Conservation (phyloP, 2,797 vertebrate species). For the Amphiprion clarkii region DNA sequence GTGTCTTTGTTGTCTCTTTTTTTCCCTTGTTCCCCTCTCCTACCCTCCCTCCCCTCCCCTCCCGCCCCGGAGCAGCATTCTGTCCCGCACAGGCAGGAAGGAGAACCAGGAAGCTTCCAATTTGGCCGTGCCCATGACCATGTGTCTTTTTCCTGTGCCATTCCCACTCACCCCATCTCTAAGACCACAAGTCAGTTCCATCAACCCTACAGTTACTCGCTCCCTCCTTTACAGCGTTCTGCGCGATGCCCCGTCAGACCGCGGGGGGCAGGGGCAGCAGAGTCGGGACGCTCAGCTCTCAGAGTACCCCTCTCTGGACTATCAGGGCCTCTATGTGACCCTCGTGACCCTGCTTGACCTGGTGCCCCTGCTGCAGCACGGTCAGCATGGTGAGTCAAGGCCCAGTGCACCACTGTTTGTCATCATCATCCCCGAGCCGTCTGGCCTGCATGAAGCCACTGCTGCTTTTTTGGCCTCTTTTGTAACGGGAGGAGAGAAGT, state of each 20-base stretch:
- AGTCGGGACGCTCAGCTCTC: conserved; percentile 99
- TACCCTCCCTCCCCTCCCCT: conserved; percentile 91
- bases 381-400: conserved; percentile 98
- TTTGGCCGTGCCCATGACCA: conserved; percentile 99
- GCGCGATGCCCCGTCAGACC: conserved; percentile 99
- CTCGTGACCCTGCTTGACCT: conserved; percentile 99
- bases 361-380: conserved; percentile 99
- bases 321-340: conserved; percentile 99
- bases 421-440: conserved; percentile 80
- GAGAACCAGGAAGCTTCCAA: conserved; percentile 99
- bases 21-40: conserved; percentile 92
- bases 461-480: conserved; percentile 83
- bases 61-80: conserved; percentile 99
- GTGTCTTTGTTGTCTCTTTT: conserved; percentile 99
- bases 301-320: conserved; percentile 99
- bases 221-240: conserved; percentile 99
- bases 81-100: conserved; percentile 99
- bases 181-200: conserved; percentile 99
- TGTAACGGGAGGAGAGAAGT: conserved; percentile 80
- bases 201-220: conserved; percentile 99
- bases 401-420: conserved; percentile 85
- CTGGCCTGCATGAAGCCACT: conserved; percentile 84
- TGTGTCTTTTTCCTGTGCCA: conserved; percentile 99
- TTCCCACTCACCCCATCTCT: conserved; percentile 99
- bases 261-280: conserved; percentile 95